Evolutionary conservation across 2,113 vertebrate species (phyloP), one percentile per base, ranked within the genome.

Genomic region (Rhabdornis inornatus): DNA sequence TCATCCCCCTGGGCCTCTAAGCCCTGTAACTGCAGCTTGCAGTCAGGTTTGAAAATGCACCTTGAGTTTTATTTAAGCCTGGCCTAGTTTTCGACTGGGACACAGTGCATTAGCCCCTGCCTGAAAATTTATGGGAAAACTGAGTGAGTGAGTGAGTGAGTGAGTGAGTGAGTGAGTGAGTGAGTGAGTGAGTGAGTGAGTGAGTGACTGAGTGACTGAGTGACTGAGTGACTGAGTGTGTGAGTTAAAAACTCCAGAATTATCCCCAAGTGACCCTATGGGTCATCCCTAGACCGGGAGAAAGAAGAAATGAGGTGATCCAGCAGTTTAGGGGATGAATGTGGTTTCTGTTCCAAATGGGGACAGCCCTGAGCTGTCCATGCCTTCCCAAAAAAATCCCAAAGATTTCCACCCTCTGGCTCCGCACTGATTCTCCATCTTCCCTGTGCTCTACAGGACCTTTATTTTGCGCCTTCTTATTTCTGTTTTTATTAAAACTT

Each of bases 401-500:
- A 17, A 68, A 30, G 72, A 9, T 42, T 42, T 49, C 8, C 24
- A 37, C 12, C 5, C 10, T 20, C 45, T 47, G 45, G 16, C 39
- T 68, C 30, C 40, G n/a, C 0, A 0, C 39, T 15, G 20, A 22
- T 52, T 83, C 21, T 6, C 52, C 50, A 19, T 24, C 52, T 47
- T 31, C 53, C 37, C 23, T 30, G 44, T 27, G 27, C 57, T 77
- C 52, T 42, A 25, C 49, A 81, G 2, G 23, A 64, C 9, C 40
- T n/a, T 86, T 14, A 10, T 53, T 64, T 56, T 7, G 1, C 64
- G 50, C 60, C 60, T 82, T 86, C 87, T 17, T 18, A 11, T 89
- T 96, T 97, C 77, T 95, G 83, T 76, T 97, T 96, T 97, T 93
- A 96, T 97, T 95, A 95, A 94, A 95, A 78, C 68, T 65, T 42